phyloP scores from a whole-genome alignment of 2,797 vertebrate species.

The Oreochromis mossambicus region DNA sequence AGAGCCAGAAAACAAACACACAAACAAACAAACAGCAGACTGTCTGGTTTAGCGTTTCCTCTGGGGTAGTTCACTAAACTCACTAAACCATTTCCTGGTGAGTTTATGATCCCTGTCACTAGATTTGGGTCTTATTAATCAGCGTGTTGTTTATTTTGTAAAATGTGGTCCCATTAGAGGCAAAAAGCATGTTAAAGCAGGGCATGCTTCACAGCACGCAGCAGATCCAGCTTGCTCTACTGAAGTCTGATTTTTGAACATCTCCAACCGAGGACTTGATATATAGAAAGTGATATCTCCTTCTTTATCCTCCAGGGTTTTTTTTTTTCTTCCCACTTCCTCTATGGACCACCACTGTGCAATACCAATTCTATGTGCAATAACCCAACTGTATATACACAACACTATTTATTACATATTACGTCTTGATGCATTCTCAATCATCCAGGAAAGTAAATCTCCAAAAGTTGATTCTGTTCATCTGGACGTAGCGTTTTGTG shows the following conservation, averaged over 20 bases:
- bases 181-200: not conserved
- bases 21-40: not conserved
- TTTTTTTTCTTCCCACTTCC: no score
- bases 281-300: fast-evolving
- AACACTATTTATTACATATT: no score
- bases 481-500: no score
- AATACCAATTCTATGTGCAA: no score
- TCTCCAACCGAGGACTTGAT: not conserved
- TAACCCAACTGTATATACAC: no score
- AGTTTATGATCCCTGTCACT: not conserved
- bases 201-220: not conserved
- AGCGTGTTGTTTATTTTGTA: not conserved
- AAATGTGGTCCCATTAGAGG: not conserved
- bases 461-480: no score
- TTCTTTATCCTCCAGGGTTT: not conserved
- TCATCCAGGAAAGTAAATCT: no score
- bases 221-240: not conserved
- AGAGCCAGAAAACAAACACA: not conserved
- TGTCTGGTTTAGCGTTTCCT: not conserved
- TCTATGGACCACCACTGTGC: no score
- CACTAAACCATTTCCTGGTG: not conserved
- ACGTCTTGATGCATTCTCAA: no score
- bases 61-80: not conserved
- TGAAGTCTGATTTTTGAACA: not conserved
- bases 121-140: not conserved